Evolutionary conservation across 2,113 vertebrate genomes (phyloP).

Genomic region (Pipa parva): DNA sequence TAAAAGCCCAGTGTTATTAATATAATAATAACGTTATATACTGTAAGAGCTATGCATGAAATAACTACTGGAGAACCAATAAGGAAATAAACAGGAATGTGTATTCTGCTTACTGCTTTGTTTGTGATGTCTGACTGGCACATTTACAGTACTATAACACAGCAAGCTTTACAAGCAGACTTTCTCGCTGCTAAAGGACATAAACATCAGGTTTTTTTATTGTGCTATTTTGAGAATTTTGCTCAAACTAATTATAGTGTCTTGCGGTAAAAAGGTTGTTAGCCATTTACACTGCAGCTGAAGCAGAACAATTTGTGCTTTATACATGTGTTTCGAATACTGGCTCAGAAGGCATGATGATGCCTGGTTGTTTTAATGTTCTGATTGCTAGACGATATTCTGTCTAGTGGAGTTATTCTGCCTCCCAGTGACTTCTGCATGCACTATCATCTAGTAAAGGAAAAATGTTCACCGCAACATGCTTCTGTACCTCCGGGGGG

Average conservation of each 20-base stretch:
- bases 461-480: constrained; percentile 74
- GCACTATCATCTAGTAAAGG: constrained; percentile 17
- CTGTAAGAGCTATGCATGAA: too few species aligned
- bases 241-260: constrained; percentile 28
- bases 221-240: constrained; percentile 15
- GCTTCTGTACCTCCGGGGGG: constrained; percentile 73
- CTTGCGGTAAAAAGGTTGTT: constrained; percentile 21
- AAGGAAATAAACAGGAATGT: too few species aligned
- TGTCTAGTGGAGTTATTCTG: constrained; percentile 38
- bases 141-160: neutral
- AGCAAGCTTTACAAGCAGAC: neutral
- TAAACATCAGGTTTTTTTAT: constrained; percentile 2
- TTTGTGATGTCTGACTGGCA: neutral
- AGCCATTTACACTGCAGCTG: constrained; percentile 33
- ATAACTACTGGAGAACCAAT: too few species aligned
- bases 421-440: constrained; percentile 29
- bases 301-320: constrained; percentile 32
- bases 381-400: neutral
- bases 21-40: too few species aligned
- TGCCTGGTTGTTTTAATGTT: constrained; percentile 1
- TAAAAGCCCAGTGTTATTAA: neutral
- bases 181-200: neutral
- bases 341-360: constrained; percentile 14
- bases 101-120: neutral
- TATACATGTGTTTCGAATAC: constrained; percentile 9